These are phyloP conservation scores for Brachyrhaphis roseni DNA, from an alignment of 2,797 vertebrate species.

Conservation along the genomic window DNA sequence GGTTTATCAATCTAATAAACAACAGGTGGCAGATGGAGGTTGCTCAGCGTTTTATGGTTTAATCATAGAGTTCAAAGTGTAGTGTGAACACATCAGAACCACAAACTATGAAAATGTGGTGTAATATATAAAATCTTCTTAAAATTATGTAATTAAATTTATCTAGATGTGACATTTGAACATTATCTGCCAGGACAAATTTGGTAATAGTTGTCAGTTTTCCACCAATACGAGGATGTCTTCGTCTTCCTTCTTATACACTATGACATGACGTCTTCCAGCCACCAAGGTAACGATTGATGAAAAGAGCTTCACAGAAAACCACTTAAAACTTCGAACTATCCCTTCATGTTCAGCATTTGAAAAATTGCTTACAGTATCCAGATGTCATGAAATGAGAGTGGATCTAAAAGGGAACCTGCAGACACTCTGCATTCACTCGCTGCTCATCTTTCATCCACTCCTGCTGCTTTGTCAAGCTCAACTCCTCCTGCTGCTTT, in stretches of 20 bases:
- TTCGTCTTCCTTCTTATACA: not conserved
- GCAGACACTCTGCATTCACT: not conserved
- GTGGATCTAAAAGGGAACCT: not conserved
- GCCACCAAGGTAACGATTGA: not conserved
- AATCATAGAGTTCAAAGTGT: not conserved
- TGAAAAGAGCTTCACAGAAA: not conserved
- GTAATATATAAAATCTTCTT: not conserved
- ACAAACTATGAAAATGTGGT: not conserved
- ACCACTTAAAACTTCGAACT: not conserved
- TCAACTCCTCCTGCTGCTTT: slow-evolving; percentile 27
- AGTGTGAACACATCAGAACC: not conserved
- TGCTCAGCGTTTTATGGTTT: not conserved
- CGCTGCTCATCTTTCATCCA: slow-evolving; percentile 1
- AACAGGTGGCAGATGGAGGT: not conserved
- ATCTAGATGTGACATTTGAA: not conserved
- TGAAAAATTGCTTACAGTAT: not conserved
- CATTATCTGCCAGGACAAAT: not conserved
- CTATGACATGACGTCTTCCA: not conserved
- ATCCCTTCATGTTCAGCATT: not conserved
- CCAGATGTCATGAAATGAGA: not conserved
- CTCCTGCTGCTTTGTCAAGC: slow-evolving; percentile 21
- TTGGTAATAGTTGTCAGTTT: not conserved
- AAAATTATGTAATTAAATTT: not conserved
- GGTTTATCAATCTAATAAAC: not conserved
- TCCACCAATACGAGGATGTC: not conserved